Evolutionary conservation across 2,888 invertebrate species (phyloP), one percentile per base, ranked within the genome.

Genomic region (Pherbina coryleti): DNA sequence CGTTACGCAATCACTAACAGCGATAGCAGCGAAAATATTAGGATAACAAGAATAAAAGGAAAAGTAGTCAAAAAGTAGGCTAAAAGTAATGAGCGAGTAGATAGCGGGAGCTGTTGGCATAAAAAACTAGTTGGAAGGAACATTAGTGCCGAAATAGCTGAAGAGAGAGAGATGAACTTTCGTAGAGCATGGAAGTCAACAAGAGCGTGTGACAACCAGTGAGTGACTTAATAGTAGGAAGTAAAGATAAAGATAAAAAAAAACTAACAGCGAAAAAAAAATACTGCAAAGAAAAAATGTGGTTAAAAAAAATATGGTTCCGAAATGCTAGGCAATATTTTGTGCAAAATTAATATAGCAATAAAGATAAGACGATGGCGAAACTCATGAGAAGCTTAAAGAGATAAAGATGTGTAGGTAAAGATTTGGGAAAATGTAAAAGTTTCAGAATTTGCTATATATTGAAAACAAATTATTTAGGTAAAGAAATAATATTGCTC

Each of bases 1-100:
- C 66, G 66, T 75, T 75, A 75, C 75, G 75, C 75, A 75, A 75
- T 75, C 75, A 75, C 67, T 19, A 75, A 49, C 66, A 34, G 55
- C 66, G 37, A 67, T 75, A 67, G 17, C 37, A 53, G 66, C 66
- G 28, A 73, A 73, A 73, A n/a, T 44, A 49, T 49, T 44, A 49
- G 44, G 60, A 57, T n/a, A 71, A 17, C 57, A 55, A 14, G 31
- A 37, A 19, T n/a, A 44, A 22, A 37, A 60, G 44, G 3, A 22
- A 55, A 22, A 37, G 22, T 19, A 37, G 60, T 11, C 34, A 22
- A 37, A 71, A 51, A 31, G 53, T 31, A 70, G 51, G 51, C 25
- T 17, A 17, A n/a, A 19, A n/a, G 53, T 53, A 71, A 31, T n/a
- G 70, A 53, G 53, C 37, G 25, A n/a, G 19, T 34, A 14, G 53